These are phyloP conservation scores for Acanthopleura granulata DNA, from an alignment of 2,888 invertebrate species.

Conservation along the genomic window DNA sequence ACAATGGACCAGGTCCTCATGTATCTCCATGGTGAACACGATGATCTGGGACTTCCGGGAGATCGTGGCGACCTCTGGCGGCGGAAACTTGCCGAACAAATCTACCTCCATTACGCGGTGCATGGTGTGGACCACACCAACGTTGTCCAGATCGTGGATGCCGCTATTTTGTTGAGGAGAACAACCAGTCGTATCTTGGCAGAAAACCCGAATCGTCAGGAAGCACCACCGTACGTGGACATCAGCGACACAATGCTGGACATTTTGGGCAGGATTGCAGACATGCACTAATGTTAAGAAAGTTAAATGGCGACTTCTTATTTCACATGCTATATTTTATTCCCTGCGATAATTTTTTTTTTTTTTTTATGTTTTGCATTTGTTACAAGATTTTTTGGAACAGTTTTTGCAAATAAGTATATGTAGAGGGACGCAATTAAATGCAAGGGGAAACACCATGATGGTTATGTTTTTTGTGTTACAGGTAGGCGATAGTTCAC, in stretches of 20 bases:
- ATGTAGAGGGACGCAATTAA: too few species aligned
- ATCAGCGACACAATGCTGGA: conserved; percentile 52
- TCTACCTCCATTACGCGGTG: conserved; percentile 51
- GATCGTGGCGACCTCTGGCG: conserved; percentile 61
- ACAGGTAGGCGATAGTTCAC: too few species aligned
- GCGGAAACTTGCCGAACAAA: conserved; percentile 57
- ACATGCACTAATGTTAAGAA: conserved; percentile 29
- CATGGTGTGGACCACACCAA: conserved; percentile 54
- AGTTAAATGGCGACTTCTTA: too few species aligned
- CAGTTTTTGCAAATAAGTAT: too few species aligned
- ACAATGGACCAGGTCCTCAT: conserved; percentile 47
- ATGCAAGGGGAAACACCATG: too few species aligned
- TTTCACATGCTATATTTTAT: too few species aligned
- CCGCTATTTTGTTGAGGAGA: conserved; percentile 45
- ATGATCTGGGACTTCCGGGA: conserved; percentile 51
- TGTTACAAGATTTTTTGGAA: too few species aligned
- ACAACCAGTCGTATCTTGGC: conserved; percentile 43
- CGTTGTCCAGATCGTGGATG: conserved; percentile 46
- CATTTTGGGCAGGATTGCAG: conserved; percentile 54
- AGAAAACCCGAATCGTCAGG: conserved; percentile 34
- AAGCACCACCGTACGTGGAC: conserved; percentile 37
- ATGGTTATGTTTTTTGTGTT: too few species aligned
- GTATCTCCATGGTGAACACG: conserved; percentile 53
- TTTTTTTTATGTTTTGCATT: too few species aligned
- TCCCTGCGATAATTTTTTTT: too few species aligned